Evolutionary conservation across 2,113 vertebrate species (phyloP).

Genomic region (Gallinago media): DNA sequence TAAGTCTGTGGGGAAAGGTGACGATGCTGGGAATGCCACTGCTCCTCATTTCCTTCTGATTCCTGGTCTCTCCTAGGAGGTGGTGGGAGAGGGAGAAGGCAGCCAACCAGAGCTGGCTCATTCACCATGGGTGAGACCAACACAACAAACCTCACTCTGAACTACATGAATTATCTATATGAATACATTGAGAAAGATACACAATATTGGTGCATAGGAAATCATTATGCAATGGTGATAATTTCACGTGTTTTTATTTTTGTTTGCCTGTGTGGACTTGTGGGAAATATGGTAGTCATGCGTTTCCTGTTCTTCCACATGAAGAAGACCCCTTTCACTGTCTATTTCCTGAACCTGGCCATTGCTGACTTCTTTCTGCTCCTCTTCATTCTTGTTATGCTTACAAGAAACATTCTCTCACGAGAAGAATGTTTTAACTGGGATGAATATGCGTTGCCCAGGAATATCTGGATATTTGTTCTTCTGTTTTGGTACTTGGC

Average conservation of each 20-base stretch:
- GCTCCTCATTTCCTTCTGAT: not conserved
- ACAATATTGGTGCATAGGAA: fast-evolving
- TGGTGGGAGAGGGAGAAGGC: not conserved
- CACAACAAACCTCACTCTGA: not conserved
- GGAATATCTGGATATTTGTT: not conserved
- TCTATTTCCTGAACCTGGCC: constrained; percentile 71
- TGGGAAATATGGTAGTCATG: constrained; percentile 63
- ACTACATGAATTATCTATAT: not conserved
- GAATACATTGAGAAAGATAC: fast-evolving
- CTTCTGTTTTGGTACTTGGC: not conserved
- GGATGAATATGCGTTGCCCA: no score
- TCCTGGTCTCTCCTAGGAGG: not conserved
- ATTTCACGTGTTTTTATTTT: not conserved
- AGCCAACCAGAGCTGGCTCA: fast-evolving
- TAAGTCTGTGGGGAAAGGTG: not conserved
- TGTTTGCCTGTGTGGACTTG: not conserved
- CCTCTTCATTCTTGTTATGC: not conserved
- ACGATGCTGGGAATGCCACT: fast-evolving
- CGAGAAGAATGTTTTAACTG: no score
- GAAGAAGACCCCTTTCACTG: constrained; percentile 61
- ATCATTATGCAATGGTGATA: fast-evolving
- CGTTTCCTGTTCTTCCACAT: constrained; percentile 63
- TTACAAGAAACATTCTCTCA: no score
- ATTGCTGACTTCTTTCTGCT: constrained; percentile 55
- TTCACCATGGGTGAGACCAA: not conserved